Evolutionary conservation across 2,797 vertebrate species (phyloP).

Genomic region (Sphenopsis melanotis): DNA sequence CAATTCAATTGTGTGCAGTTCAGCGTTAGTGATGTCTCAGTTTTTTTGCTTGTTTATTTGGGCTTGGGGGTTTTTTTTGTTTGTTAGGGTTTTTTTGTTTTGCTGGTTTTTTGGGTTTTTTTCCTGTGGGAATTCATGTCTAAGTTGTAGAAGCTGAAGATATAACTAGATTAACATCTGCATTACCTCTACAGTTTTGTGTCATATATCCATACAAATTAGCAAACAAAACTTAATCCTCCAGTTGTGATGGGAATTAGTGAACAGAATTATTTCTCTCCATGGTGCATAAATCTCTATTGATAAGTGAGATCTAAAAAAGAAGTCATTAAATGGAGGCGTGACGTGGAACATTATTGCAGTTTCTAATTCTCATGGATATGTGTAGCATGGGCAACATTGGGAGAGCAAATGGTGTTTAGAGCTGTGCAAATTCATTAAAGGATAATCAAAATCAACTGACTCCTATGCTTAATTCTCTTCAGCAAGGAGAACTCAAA

Average conservation of each 20-base stretch:
- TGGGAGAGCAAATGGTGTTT: background rate
- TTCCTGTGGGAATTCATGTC: background rate
- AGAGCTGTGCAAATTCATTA: background rate
- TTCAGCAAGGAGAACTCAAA: background rate
- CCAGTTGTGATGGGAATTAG: background rate
- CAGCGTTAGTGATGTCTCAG: background rate
- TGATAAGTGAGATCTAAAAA: background rate
- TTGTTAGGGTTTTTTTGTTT: background rate
- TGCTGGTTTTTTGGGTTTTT: background rate
- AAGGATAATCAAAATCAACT: background rate
- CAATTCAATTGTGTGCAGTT: background rate
- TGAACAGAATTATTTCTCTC: background rate
- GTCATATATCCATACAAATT: background rate
- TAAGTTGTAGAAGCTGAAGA: background rate
- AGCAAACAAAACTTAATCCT: background rate
- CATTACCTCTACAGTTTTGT: background rate
- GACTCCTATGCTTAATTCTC: background rate
- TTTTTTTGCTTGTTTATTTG: background rate
- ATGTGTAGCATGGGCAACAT: rapidly evolving
- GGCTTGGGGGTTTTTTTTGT: background rate
- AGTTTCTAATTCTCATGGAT: background rate
- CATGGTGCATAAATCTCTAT: background rate
- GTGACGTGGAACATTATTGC: background rate
- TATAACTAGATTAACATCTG: background rate
- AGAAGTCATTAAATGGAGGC: background rate